A percentile compares a stretch with the other conserved stretches of the same genome.
Evolutionary conservation across 2,797 vertebrate genomes (phyloP).

Genomic region (Poeciliopsis infans): DNA sequence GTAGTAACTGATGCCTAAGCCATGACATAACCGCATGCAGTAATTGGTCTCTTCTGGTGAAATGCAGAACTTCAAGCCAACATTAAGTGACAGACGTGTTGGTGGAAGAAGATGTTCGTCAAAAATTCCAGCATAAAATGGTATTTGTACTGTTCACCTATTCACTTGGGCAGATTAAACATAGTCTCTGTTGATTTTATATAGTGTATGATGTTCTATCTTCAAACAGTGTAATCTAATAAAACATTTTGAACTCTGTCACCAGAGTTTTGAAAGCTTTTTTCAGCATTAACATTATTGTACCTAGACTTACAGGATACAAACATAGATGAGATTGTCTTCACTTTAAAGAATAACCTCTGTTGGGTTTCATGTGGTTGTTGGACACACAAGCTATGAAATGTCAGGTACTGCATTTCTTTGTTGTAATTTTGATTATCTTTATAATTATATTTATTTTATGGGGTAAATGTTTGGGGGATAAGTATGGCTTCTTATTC

Average conservation of each 20-base stretch:
- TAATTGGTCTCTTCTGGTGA: constrained; percentile 66
- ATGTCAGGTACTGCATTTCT: neutral
- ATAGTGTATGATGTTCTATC: neutral
- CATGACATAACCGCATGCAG: constrained; percentile 63
- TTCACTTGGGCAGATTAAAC: neutral
- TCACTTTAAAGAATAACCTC: neutral
- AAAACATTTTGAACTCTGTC: neutral
- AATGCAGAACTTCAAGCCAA: constrained; percentile 49
- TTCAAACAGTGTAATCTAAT: neutral
- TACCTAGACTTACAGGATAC: neutral
- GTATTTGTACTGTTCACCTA: neutral
- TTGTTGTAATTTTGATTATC: neutral
- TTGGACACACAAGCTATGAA: neutral
- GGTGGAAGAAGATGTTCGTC: neutral
- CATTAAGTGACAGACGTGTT: constrained; percentile 33
- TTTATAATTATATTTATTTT: neutral
- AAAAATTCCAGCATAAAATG: neutral
- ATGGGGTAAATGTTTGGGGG: neutral
- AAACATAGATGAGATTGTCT: neutral
- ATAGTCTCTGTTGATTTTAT: neutral
- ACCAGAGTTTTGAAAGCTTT: neutral
- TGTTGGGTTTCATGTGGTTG: neutral
- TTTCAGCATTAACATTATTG: neutral
- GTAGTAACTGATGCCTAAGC: constrained; percentile 60
- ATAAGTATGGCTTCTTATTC: neutral